Evolutionary conservation across 2,113 vertebrate genomes (phyloP).

Genomic region (Mus pahari): DNA sequence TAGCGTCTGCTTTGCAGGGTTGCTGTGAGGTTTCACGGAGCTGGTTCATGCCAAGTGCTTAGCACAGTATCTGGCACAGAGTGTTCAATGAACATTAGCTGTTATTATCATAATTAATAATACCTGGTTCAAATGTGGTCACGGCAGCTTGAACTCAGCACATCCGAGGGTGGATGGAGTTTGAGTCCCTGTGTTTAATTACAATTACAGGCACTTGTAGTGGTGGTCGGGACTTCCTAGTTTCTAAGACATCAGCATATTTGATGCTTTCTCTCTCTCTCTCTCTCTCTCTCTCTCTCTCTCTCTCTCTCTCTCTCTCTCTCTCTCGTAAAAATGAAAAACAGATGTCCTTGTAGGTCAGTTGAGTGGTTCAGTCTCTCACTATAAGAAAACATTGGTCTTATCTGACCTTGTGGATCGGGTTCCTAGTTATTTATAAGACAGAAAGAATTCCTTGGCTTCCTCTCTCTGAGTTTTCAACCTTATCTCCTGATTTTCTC

Average conservation of each 20-base stretch:
- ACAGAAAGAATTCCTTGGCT: not conserved
- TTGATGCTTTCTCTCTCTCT: not conserved
- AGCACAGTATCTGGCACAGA: conserved; percentile 31
- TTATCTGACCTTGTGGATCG: not conserved
- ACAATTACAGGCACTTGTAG: not conserved
- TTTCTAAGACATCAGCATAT: conserved; percentile 1
- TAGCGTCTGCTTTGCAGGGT: not conserved
- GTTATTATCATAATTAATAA: conserved; percentile 16
- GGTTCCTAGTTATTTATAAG: conserved; percentile 26
- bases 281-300: not conserved
- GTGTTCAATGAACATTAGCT: conserved; percentile 49
- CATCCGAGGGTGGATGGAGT: not conserved
- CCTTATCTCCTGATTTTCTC: not conserved
- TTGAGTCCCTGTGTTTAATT: not conserved
- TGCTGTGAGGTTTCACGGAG: conserved; percentile 6
- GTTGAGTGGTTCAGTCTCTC: not conserved
- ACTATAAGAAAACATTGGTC: not conserved
- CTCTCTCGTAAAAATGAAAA: not conserved
- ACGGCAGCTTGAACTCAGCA: not conserved
- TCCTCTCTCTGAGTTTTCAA: not conserved
- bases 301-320: not conserved
- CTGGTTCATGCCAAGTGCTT: conserved; percentile 4
- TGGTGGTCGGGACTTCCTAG: not conserved
- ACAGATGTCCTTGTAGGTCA: not conserved
- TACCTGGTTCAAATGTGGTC: not conserved